These are phyloP conservation scores for Monopis laevigella DNA, from an alignment of 2,888 invertebrate species.

Conservation along the genomic window DNA sequence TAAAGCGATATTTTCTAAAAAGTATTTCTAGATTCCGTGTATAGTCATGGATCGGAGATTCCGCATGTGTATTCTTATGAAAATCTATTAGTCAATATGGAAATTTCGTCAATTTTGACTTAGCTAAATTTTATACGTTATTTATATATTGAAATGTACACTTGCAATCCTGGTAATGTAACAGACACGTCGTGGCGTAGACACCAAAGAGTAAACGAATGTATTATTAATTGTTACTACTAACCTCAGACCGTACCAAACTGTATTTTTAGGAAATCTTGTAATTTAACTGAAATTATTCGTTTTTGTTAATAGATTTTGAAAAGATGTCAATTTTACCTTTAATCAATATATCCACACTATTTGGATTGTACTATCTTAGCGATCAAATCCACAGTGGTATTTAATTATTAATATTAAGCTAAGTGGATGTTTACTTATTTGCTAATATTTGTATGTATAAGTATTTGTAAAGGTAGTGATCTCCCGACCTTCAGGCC, in stretches of 20 bases:
- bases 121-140: slow-evolving; percentile 67
- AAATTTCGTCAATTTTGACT: slow-evolving; percentile 64
- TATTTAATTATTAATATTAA: slow-evolving; percentile 32
- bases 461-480: slow-evolving; percentile 63
- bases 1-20: slow-evolving; percentile 48
- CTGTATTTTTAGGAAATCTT: slow-evolving; percentile 49
- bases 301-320: not conserved
- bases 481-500: slow-evolving; percentile 58
- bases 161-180: slow-evolving; percentile 23
- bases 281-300: slow-evolving; percentile 3
- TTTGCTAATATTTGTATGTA: slow-evolving; percentile 60
- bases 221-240: slow-evolving; percentile 39
- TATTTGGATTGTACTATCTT: slow-evolving; percentile 1
- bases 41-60: slow-evolving; percentile 32
- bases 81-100: slow-evolving; percentile 64
- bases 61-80: slow-evolving; percentile 65
- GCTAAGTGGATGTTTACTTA: slow-evolving; percentile 67
- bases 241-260: slow-evolving; percentile 66
- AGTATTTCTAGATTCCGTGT: too few relatives aligned
- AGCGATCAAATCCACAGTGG: slow-evolving; percentile 2
- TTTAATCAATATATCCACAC: not conserved
- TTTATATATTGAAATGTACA: slow-evolving; percentile 33
- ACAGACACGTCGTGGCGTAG: slow-evolving; percentile 51
- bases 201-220: slow-evolving; percentile 49
- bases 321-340: slow-evolving; percentile 4